A percentile compares a stretch with the other conserved stretches of the same genome.
phyloP scores from a whole-genome alignment of 2,113 vertebrate species.

The Okapia johnstoni region DNA sequence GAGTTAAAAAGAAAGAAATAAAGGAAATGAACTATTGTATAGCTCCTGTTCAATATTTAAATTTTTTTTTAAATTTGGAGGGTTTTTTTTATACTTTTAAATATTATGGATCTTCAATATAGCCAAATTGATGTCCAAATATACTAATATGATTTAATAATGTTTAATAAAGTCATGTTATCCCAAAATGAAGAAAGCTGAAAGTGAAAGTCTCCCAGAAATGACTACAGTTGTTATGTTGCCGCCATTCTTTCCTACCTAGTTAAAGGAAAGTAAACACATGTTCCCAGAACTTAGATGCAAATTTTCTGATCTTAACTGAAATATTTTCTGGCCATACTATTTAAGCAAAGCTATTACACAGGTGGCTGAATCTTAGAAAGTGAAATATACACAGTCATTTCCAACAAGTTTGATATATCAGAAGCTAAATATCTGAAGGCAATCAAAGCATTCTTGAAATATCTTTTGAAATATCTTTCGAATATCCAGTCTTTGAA shows the following conservation, averaged over 20 bases:
- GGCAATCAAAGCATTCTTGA: conserved; percentile 11
- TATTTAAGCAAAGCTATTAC: too few species aligned
- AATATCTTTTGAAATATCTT: neutral
- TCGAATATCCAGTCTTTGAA: neutral
- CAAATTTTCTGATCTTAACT: too few species aligned
- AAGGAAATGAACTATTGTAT: neutral
- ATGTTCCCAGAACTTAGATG: too few species aligned
- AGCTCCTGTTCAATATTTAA: neutral
- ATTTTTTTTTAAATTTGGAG: neutral
- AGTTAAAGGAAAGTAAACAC: too few species aligned
- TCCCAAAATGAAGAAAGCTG: neutral
- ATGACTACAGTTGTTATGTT: neutral
- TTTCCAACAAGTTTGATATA: conserved; percentile 2
- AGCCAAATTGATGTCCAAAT: conserved; percentile 22
- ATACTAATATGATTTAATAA: neutral
- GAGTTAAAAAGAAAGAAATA: neutral
- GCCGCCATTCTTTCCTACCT: too few species aligned
- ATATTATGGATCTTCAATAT: neutral
- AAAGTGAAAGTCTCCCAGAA: neutral
- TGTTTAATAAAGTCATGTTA: neutral
- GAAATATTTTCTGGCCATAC: too few species aligned
- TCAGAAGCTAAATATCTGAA: conserved; percentile 39
- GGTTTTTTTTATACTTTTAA: conserved; percentile 10
- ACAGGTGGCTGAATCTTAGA: too few species aligned
- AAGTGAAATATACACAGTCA: too few species aligned